Evolutionary conservation across 2,113 vertebrate genomes (phyloP).

Genomic region (Emydura subglobosa): DNA sequence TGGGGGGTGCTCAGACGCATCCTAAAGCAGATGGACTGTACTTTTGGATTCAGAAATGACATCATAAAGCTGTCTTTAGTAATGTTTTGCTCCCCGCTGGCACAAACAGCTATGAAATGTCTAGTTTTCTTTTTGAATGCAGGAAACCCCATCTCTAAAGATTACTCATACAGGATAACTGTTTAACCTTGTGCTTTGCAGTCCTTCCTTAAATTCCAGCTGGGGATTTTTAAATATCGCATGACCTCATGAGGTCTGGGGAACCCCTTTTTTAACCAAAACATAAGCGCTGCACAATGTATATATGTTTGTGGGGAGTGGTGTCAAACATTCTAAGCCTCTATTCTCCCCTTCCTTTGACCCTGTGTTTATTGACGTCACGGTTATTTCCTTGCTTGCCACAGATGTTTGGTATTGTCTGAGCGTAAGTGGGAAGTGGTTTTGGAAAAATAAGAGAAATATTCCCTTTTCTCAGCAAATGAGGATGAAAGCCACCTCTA

Average conservation of each 20-base stretch:
- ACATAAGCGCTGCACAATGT: not conserved
- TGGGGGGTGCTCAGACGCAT: not conserved
- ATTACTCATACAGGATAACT: constrained; percentile 49
- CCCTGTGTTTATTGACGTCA: constrained; percentile 7
- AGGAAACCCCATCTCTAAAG: constrained; percentile 38
- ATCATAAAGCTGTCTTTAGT: not conserved
- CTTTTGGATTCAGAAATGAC: not conserved
- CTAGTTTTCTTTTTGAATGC: constrained; percentile 47
- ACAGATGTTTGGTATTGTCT: constrained; percentile 56
- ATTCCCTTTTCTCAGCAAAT: constrained; percentile 1
- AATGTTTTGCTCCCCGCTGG: not conserved
- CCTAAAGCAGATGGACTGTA: not conserved
- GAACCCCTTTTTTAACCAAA: constrained; percentile 56
- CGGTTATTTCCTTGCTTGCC: constrained; percentile 57
- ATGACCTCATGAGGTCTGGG: constrained; percentile 29
- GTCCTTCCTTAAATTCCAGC: constrained; percentile 58
- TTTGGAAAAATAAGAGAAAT: constrained; percentile 36
- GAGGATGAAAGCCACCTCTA: not conserved
- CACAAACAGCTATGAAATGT: rapidly evolving
- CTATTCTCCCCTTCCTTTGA: not conserved
- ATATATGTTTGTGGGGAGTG: constrained; percentile 7
- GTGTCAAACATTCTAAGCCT: constrained; percentile 39
- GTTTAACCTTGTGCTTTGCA: not conserved
- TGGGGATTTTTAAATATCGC: constrained; percentile 47
- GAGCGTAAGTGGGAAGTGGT: constrained; percentile 21